Evolutionary conservation across 2,113 vertebrate genomes (phyloP).

Genomic region (Microcebus griseorufus): DNA sequence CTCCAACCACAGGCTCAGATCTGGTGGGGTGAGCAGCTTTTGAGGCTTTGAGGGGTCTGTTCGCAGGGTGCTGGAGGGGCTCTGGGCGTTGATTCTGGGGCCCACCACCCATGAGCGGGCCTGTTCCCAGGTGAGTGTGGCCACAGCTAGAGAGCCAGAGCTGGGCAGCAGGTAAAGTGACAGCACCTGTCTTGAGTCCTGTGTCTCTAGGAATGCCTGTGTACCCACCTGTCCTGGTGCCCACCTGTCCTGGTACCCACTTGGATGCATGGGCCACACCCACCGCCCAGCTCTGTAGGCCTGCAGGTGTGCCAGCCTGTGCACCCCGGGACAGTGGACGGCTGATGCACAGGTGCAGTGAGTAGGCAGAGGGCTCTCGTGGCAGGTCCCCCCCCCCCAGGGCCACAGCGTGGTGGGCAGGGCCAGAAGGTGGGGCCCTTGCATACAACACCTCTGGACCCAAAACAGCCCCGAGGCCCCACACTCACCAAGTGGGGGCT

Average conservation of each 20-base stretch:
- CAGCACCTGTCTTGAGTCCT: fast-evolving
- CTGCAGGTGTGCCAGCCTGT: not conserved
- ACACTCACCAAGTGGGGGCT: not conserved
- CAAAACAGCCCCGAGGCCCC: not conserved
- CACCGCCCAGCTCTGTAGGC: not conserved
- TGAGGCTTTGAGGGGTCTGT: no score
- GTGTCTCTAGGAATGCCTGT: not conserved
- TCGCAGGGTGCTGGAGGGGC: not conserved
- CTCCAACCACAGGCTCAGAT: not conserved
- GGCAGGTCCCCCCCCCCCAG: no score
- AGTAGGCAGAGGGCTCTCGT: fast-evolving
- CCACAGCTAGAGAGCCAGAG: not conserved
- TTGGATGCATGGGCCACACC: not conserved
- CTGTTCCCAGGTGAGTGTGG: not conserved
- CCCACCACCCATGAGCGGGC: not conserved
- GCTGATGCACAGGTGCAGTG: not conserved
- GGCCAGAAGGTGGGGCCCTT: not conserved
- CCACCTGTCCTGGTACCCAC: no score
- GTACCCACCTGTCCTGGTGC: not conserved
- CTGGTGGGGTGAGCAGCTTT: not conserved
- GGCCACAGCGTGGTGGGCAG: no score
- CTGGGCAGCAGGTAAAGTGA: not conserved
- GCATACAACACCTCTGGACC: not conserved
- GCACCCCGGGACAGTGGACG: not conserved
- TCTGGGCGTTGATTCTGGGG: not conserved